A percentile compares a stretch with the other conserved stretches of the same genome.
Evolutionary conservation across 2,888 invertebrate genomes (phyloP).

Genomic region (Gortyna flavago): DNA sequence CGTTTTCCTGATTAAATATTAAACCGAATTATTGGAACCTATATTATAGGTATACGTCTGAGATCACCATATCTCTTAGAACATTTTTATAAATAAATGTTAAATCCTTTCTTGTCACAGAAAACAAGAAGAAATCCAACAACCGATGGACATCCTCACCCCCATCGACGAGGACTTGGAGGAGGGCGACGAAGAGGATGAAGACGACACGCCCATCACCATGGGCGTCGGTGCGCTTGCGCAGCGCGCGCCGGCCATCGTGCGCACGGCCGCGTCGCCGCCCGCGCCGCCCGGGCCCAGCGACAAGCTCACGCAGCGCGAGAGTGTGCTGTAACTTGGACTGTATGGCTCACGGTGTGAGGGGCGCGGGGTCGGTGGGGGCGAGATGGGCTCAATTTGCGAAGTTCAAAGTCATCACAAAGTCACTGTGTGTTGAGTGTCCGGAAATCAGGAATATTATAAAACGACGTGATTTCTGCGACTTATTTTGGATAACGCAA

Average conservation of each 20-base stretch:
- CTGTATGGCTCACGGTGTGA: too few species aligned
- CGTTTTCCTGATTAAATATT: background rate
- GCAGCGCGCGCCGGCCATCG: conserved; percentile 92
- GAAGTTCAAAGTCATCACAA: background rate
- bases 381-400: conserved; percentile 1
- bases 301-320: conserved; percentile 88
- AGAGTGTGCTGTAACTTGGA: conserved; percentile 92
- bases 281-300: conserved; percentile 84
- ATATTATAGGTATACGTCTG: background rate
- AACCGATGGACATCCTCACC: conserved; percentile 93
- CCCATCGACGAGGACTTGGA: conserved; percentile 95
- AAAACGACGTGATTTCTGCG: background rate
- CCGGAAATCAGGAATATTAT: too few species aligned
- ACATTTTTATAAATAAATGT: background rate
- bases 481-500: background rate
- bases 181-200: conserved; percentile 93
- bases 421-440: background rate
- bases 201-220: conserved; percentile 92
- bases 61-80: background rate
- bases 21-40: background rate
- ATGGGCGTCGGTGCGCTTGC: conserved; percentile 85
- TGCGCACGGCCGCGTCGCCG: conserved; percentile 94
- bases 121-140: conserved; percentile 91
- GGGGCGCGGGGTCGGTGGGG: too few species aligned
- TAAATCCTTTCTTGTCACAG: conserved; percentile 65